Evolutionary conservation across 2,113 vertebrate genomes (phyloP), one percentile per base, ranked within the genome.

Genomic region (Erinaceus europaeus): DNA sequence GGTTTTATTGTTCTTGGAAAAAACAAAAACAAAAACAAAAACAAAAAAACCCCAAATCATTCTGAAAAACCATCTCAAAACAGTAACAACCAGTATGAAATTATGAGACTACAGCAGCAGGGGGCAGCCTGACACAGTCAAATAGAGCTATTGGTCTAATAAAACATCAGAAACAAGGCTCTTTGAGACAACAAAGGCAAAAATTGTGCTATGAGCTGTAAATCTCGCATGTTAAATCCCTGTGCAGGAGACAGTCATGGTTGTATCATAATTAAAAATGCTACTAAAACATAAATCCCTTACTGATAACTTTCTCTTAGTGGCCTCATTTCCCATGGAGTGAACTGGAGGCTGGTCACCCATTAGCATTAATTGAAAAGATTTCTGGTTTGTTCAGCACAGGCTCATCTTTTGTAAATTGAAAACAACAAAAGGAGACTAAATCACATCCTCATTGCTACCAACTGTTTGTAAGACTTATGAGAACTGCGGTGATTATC

Each of bases 91-190:
- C 25, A 44, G 48, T 71, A 74, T 91, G 67, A 50, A 20, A 61
- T 86, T 80, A 86, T 74, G 14, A 5, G 44, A 74, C 57, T 32
- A 4, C 4, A 64, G 50, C 97, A 95, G 95, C 94, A 98, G 97
- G 89, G 97, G 97, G 96, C 97, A 97, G 95, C 96, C 78, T 96
- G 95, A 96, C 94, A 97, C 95, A 96, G 40, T 34, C 27, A 68
- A 95, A 94, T 40, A 44, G 55, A 48, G 72, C 1, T 46, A 15
- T 6, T 15, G 64, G 72, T 50, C 52, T 10, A 72, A 91, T 59
- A 87, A 73, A 53, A 62, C 83, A 3, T 6, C 91, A 72, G 88
- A 86, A 88, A 92, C 77, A 68, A 68, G 77, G 81, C 84, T 91
- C 77, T 94, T 82, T 34, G 92, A 89, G 88, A 95, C 94, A 97